These are phyloP conservation scores for Austrofundulus limnaeus DNA, from an alignment of 2,113 vertebrate genomes.

Conservation along the genomic window DNA sequence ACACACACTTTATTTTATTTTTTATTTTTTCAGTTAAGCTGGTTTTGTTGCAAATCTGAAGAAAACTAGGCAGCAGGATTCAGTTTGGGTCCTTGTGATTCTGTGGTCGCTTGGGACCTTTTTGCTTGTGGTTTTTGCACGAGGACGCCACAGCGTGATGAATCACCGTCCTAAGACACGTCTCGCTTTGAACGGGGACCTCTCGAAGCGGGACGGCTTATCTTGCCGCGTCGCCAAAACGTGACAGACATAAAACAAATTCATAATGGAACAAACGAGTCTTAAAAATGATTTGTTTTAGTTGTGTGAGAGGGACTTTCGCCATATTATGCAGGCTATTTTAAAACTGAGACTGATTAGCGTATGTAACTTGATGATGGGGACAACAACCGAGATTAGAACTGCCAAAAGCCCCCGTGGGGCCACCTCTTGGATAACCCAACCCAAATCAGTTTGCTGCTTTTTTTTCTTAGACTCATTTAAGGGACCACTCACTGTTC, in stretches of 20 bases:
- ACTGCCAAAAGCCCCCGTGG: constrained; percentile 23
- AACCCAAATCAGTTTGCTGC: constrained; percentile 46
- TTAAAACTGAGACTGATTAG: too few relatives aligned
- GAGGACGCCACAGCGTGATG: too few relatives aligned
- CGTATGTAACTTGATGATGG: constrained; percentile 12
- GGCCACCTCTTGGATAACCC: constrained; percentile 20
- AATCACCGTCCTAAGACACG: too few relatives aligned
- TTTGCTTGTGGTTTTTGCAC: too few relatives aligned
- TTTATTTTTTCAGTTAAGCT: not conserved
- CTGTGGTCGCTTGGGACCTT: too few relatives aligned
- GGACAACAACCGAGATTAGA: constrained; percentile 3
- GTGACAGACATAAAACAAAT: not conserved
- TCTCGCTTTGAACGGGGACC: not conserved
- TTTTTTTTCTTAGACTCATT: too few relatives aligned
- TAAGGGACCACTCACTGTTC: constrained; percentile 7
- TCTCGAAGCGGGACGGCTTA: not conserved
- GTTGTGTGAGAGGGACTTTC: not conserved
- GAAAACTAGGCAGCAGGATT: too few relatives aligned
- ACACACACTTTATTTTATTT: too few relatives aligned
- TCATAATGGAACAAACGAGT: too few relatives aligned
- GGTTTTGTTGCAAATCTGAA: not conserved
- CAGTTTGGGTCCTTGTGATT: not conserved
- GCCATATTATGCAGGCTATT: not conserved
- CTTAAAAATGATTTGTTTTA: too few relatives aligned
- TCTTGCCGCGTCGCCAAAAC: not conserved